Evolutionary conservation across 2,888 invertebrate genomes (phyloP).

Genomic region (Agriopis marginaria): DNA sequence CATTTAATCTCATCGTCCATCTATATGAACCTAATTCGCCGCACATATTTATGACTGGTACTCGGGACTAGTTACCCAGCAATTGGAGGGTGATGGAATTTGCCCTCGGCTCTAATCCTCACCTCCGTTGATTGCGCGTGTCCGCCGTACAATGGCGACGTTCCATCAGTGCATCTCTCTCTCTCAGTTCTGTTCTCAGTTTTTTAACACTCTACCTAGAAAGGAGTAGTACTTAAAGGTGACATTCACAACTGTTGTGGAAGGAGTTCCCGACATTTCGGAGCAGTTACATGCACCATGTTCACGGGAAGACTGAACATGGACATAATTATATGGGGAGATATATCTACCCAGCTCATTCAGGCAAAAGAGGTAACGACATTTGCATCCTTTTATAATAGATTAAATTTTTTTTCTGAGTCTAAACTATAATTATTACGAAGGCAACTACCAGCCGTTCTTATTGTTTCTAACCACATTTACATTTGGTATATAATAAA

Average conservation of each 20-base stretch:
- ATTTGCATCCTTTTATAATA: background rate
- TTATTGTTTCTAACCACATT: conserved; percentile 36
- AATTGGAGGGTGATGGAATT: conserved; percentile 23
- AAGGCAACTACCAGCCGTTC: conserved; percentile 22
- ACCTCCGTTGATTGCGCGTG: conserved; percentile 35
- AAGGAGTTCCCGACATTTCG: too few relatives aligned
- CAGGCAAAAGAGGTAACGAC: background rate
- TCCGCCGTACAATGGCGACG: conserved; percentile 13
- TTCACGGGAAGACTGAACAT: too few relatives aligned
- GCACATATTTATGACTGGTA: conserved; percentile 29
- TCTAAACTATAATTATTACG: background rate
- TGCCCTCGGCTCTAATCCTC: conserved; percentile 20
- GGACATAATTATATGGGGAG: too few relatives aligned
- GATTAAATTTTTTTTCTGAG: too few relatives aligned
- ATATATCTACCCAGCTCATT: background rate
- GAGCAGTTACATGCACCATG: too few relatives aligned
- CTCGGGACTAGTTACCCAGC: conserved; percentile 18
- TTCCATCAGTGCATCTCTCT: conserved; percentile 12
- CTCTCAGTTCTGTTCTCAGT: too few relatives aligned
- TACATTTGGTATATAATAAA: conserved; percentile 41
- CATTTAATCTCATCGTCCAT: conserved; percentile 12
- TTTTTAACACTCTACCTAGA: background rate
- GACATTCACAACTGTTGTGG: background rate
- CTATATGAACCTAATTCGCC: conserved; percentile 26
- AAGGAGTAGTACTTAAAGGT: background rate